Evolutionary conservation across 1,140 invertebrate genomes (phyloP).

Genomic region (Philotrypesis tridentata): DNA sequence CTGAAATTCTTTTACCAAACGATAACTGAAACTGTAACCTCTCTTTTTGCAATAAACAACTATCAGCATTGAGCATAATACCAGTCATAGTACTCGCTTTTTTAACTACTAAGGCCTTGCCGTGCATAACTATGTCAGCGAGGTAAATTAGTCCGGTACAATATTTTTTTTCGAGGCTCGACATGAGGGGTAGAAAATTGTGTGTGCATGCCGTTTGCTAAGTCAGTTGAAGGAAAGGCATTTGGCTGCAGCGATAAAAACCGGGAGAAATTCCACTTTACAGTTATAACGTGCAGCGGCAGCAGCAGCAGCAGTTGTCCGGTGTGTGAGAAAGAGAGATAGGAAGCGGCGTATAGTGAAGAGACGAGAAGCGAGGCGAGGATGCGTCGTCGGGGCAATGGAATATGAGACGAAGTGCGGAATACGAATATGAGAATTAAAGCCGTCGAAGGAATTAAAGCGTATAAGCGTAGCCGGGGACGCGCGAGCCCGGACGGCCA

Average conservation of each 20-base stretch:
- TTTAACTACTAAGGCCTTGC: no score
- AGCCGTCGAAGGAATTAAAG: conserved; percentile 74
- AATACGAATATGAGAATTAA: conserved; percentile 75
- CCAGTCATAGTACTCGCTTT: no score
- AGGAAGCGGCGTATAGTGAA: neutral
- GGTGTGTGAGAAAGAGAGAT: conserved; percentile 47
- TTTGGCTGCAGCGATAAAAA: conserved; percentile 37
- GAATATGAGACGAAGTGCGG: conserved; percentile 53
- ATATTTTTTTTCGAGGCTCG: no score
- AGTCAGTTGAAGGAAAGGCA: conserved; percentile 37
- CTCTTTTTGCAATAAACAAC: no score
- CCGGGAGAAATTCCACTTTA: conserved; percentile 11
- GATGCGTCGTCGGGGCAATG: conserved; percentile 39
- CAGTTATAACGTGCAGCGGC: neutral
- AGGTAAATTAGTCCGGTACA: neutral
- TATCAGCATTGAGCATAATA: no score
- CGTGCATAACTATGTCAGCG: no score
- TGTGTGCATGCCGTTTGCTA: neutral
- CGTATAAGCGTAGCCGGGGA: conserved; percentile 65
- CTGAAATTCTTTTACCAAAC: no score
- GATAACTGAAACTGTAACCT: no score
- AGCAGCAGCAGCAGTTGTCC: no score
- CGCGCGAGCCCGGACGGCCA: conserved; percentile 49
- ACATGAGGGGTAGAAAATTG: conserved; percentile 19
- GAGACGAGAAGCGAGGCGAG: conserved; percentile 48